Base-by-base conservation (phyloP, 2,888 invertebrate genomes). In the Lithophane ornitopus region DNA sequence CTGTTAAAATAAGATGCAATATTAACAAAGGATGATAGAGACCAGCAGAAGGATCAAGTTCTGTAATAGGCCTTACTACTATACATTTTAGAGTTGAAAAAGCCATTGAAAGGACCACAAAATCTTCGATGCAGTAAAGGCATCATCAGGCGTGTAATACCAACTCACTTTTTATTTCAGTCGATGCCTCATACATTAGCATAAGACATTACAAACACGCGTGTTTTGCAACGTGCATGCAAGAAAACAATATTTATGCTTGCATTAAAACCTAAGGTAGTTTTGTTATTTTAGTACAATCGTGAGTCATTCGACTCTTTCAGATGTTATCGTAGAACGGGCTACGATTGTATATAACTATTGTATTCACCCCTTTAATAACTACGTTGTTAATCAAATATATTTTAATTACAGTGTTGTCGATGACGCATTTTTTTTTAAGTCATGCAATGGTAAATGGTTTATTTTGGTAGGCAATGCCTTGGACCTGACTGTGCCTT, bases 321-420 rank as follows among this genome's bases (percentile, higher is more conserved):
- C 65, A 62, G 85, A 85, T 85, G 58, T 77, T 84, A 85, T 85
- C 86, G 59, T n/a, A 74, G n/a, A 73, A 56, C 28, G 11, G 34
- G 68, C 46, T 74, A 59, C 66, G 22, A 28, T 69, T 81, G 67
- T 85, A 71, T 80, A 82, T 49, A 58, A 72, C 74, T 74, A 74
- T 70, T 70, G n/a, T 59, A 28, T 77, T 72, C 68, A 77, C 39
- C 80, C 82, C 77, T 65, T 72, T 80, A 81, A 71, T 68, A 71
- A 44, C 77, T 34, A 68, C 58, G 41, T 56, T 72, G 41, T n/a
- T 77, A 77, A 69, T 77, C 16, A 77, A 81, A 72, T 77, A 56
- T 81, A 44, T 58, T 68, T 72, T 81, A 76, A 77, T 77, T 68
- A 68, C 14, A 62, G 62, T 6, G 16, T n/a, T n/a, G 46, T 46